Percentiles rank a stretch among this genome's conserved stretches.
Conservation (phyloP, 2,113 vertebrate species). For the Sclerurus mexicanus region DNA sequence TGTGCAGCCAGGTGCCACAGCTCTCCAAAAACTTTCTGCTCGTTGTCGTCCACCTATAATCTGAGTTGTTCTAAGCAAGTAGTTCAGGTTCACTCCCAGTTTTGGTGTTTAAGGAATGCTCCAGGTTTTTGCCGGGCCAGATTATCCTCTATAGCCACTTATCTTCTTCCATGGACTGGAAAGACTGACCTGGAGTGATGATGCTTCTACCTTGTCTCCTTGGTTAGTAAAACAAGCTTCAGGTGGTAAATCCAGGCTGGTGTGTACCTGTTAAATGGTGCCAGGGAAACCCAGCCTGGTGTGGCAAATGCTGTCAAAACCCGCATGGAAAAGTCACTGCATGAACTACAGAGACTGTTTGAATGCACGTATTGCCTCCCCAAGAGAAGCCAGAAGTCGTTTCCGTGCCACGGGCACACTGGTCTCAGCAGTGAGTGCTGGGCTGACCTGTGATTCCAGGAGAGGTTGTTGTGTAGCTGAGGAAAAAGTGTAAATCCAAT, state of each 20-base stretch:
- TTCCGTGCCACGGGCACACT: accelerated
- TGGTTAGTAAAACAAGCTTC: neutral
- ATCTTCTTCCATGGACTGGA: neutral
- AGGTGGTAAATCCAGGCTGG: neutral
- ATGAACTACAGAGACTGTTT: neutral
- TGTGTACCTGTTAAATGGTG: neutral
- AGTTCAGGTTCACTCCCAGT: neutral
- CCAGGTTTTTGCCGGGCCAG: neutral
- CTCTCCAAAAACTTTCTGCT: neutral
- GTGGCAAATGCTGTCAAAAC: neutral
- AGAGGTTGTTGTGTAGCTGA: neutral
- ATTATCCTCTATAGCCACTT: neutral
- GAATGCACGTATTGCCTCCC: neutral
- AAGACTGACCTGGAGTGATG: neutral
- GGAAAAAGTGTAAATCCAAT: neutral
- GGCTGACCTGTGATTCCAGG: neutral
- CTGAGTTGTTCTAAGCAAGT: neutral
- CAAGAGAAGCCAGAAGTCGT: neutral
- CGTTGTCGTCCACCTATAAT: neutral
- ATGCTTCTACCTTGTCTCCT: neutral
- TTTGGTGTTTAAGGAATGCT: neutral
- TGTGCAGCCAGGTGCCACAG: neutral
- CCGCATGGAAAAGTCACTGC: neutral
- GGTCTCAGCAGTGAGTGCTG: neutral
- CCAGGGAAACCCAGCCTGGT: neutral